Percentiles rank a stretch among this genome's conserved stretches.
Evolutionary conservation across 1,140 invertebrate species (phyloP).

Genomic region (Nephotettix cincticeps): DNA sequence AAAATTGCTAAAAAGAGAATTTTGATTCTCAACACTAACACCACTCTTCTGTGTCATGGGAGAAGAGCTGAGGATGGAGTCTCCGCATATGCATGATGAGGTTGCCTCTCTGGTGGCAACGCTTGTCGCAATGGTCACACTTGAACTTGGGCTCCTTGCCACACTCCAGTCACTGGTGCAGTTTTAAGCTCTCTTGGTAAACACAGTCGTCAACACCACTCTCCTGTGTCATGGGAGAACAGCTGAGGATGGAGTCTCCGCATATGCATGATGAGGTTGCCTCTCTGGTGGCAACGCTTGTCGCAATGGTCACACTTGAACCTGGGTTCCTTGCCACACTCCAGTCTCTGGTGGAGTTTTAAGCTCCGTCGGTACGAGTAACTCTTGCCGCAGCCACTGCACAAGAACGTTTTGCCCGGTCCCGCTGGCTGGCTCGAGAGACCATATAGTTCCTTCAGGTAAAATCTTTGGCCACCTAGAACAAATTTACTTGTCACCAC

Average conservation of each 20-base stretch:
- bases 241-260: background rate
- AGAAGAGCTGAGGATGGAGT: background rate
- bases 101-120: slow-evolving; percentile 53
- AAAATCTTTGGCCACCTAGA: no score
- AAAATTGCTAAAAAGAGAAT: no score
- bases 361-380: slow-evolving; percentile 54
- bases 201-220: no score
- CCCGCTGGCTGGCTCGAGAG: no score
- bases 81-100: slow-evolving; percentile 47
- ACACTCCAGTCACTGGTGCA: slow-evolving; percentile 57
- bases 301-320: slow-evolving; percentile 54
- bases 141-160: slow-evolving; percentile 55
- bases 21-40: no score
- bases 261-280: slow-evolving; percentile 50
- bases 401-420: slow-evolving; percentile 33
- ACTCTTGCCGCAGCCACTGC: slow-evolving; percentile 48
- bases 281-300: slow-evolving; percentile 52
- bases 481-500: no score
- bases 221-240: no score
- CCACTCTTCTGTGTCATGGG: no score
- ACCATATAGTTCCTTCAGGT: no score
- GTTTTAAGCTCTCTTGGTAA: slow-evolving; percentile 52
- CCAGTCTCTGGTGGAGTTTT: slow-evolving; percentile 54
- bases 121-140: slow-evolving; percentile 52
- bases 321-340: slow-evolving; percentile 56